Conservation (phyloP, 2,888 invertebrate species). For the Dichetophora obliterata region DNA sequence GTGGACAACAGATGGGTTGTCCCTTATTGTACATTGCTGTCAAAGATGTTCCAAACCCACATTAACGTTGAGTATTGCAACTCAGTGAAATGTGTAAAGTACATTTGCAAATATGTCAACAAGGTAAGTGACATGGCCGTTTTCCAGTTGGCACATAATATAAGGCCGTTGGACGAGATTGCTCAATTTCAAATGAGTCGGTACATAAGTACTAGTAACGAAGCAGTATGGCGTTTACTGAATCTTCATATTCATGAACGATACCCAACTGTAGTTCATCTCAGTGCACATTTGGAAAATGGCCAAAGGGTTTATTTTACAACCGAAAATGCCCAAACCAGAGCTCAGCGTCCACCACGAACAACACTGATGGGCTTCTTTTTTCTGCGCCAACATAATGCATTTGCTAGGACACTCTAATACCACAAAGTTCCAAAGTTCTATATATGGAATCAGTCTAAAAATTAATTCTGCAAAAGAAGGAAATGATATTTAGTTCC, state of each 20-base stretch:
- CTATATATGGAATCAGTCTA: not conserved
- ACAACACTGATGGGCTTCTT: not conserved
- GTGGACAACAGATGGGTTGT: slow-evolving; percentile 62
- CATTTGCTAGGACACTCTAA: not conserved
- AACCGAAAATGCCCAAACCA: not conserved
- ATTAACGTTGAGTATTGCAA: slow-evolving; percentile 68
- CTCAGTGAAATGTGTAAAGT: slow-evolving; percentile 66
- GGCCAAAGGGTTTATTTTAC: not conserved
- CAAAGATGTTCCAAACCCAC: slow-evolving; percentile 58
- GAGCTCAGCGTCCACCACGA: not conserved
- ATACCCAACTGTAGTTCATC: not conserved
- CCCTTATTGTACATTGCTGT: slow-evolving; percentile 60
- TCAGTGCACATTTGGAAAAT: not conserved
- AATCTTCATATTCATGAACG: not conserved
- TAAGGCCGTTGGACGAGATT: slow-evolving; percentile 49
- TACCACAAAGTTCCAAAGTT: not conserved
- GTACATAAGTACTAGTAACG: slow-evolving; percentile 65
- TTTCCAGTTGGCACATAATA: too few relatives aligned
- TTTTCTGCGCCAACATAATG: not conserved
- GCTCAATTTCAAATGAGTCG: not conserved
- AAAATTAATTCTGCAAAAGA: not conserved
- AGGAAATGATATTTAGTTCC: not conserved
- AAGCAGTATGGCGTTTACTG: slow-evolving; percentile 50
- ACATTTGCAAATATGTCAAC: too few relatives aligned
- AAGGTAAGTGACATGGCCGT: slow-evolving; percentile 52